A percentile compares a stretch with the other conserved stretches of the same genome.
Evolutionary conservation across 2,797 vertebrate species (phyloP).

Genomic region (Threskiornis aethiopicus): DNA sequence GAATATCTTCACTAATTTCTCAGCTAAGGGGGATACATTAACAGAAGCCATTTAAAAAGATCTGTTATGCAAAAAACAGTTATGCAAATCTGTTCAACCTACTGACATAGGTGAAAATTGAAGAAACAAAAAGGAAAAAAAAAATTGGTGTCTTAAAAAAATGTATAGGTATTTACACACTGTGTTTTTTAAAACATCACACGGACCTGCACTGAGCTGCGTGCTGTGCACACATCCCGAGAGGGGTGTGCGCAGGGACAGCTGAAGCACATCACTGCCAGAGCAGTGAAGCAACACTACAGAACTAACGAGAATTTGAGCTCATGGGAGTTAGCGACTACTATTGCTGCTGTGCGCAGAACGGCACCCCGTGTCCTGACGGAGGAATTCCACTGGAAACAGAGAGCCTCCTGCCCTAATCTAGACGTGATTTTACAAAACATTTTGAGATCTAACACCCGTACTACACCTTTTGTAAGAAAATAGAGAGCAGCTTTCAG

Average conservation of each 20-base stretch:
- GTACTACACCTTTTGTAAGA: slow-evolving; percentile 66
- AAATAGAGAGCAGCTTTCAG: slow-evolving; percentile 69
- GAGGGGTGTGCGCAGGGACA: neutral
- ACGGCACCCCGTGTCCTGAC: neutral
- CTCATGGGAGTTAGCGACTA: neutral
- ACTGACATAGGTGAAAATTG: neutral
- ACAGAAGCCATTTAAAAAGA: neutral
- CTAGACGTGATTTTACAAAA: slow-evolving; percentile 57
- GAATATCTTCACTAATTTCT: neutral
- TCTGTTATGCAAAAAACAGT: neutral
- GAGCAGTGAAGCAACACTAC: neutral
- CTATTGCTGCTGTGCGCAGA: neutral
- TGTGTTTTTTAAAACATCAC: neutral
- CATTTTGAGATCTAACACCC: slow-evolving; percentile 43
- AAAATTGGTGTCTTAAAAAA: neutral
- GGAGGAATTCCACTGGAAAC: neutral
- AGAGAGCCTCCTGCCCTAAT: slow-evolving; percentile 19
- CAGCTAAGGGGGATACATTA: neutral
- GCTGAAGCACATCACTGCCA: neutral
- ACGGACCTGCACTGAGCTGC: neutral
- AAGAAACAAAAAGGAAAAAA: neutral
- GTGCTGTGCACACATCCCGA: neutral
- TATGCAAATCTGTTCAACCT: neutral
- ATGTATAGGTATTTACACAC: neutral
- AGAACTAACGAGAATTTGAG: neutral